Conservation (phyloP, 2,797 vertebrate genomes). For the Hozukius guyotensis region DNA sequence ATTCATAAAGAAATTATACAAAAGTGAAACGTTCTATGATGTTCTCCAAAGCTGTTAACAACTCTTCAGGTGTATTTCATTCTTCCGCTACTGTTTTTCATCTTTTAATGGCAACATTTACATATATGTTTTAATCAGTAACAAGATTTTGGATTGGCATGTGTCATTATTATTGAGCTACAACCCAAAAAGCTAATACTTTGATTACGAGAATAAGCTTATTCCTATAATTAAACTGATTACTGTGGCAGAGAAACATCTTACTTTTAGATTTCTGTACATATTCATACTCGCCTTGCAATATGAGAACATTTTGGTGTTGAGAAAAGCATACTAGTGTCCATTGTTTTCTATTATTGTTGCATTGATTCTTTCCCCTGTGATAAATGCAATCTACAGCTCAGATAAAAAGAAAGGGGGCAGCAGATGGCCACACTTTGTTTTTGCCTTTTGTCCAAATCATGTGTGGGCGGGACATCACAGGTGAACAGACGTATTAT, state of each 20-base stretch:
- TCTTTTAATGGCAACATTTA: not conserved
- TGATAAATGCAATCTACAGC: not conserved
- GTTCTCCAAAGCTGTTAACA: not conserved
- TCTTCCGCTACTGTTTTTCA: not conserved
- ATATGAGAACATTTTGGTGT: not conserved
- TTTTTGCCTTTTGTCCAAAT: not conserved
- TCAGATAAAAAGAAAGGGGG: not conserved
- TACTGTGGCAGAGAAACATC: not conserved
- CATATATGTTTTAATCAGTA: not conserved
- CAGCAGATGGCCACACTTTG: not conserved
- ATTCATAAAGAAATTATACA: not conserved
- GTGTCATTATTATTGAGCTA: not conserved
- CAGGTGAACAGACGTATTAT: not conserved
- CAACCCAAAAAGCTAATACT: not conserved
- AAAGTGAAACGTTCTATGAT: not conserved
- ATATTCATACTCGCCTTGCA: not conserved
- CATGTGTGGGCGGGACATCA: not conserved
- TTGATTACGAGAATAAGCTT: not conserved
- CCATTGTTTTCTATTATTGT: not conserved
- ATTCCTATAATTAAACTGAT: not conserved
- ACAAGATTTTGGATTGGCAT: not conserved
- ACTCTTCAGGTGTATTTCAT: not conserved
- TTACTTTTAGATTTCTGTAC: not conserved
- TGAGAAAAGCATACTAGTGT: not conserved
- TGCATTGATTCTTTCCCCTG: not conserved